These are phyloP conservation scores for Amiota minor DNA, from an alignment of 2,888 invertebrate genomes.

Conservation along the genomic window DNA sequence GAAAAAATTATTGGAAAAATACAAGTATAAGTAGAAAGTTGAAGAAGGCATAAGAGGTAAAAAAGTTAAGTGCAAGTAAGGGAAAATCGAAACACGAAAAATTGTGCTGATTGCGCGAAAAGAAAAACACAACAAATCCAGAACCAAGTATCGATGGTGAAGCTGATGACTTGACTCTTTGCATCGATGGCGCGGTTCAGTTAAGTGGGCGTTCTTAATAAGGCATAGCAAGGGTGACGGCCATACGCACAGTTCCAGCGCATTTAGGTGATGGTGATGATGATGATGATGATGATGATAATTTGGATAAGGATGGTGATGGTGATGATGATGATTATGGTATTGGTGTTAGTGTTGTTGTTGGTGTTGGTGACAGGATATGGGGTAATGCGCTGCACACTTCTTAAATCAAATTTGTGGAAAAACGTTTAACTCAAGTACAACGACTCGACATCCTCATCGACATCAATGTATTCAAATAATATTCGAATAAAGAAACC, in stretches of 20 bases:
- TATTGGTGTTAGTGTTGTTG: background rate
- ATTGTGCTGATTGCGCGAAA: slow-evolving; percentile 19
- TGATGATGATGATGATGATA: slow-evolving; percentile 4
- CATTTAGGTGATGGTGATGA: background rate
- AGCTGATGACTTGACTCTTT: slow-evolving; percentile 3
- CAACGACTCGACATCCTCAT: too few relatives aligned
- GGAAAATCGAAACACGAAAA: slow-evolving; percentile 2
- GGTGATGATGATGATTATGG: background rate
- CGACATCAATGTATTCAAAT: slow-evolving; percentile 13
- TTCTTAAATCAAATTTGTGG: slow-evolving; percentile 28
- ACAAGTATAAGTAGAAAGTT: slow-evolving; percentile 39
- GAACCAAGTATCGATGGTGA: slow-evolving; percentile 61
- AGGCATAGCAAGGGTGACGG: slow-evolving; percentile 1
- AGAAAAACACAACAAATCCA: background rate
- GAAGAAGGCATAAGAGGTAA: slow-evolving; percentile 42
- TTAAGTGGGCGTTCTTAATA: slow-evolving; percentile 1
- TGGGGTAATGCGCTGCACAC: slow-evolving; percentile 14
- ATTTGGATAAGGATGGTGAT: background rate
- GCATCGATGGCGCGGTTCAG: background rate
- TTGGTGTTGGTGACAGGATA: background rate
- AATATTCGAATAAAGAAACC: slow-evolving; percentile 5
- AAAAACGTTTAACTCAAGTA: slow-evolving; percentile 26
- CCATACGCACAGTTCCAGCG: slow-evolving; percentile 22
- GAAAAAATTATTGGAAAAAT: slow-evolving; percentile 37
- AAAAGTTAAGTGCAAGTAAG: slow-evolving; percentile 21